These are phyloP conservation scores for Melopsittacus undulatus DNA, from an alignment of 2,797 vertebrate genomes.

Conservation along the genomic window DNA sequence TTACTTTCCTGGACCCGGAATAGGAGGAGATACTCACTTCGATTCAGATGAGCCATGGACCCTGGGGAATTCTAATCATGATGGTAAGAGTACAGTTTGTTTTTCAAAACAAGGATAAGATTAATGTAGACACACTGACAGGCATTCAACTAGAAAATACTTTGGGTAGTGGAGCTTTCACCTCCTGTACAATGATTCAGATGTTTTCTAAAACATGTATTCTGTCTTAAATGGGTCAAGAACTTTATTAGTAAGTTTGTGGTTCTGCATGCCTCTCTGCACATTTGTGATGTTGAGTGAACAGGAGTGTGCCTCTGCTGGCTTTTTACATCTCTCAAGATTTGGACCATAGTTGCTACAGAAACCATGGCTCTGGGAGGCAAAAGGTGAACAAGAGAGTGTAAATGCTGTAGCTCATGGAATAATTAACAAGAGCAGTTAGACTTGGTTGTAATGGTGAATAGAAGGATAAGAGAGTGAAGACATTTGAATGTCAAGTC, in stretches of 20 bases:
- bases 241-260: background rate
- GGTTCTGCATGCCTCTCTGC: background rate
- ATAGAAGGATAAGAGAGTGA: background rate
- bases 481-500: background rate
- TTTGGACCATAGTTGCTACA: background rate
- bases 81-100: slow-evolving; percentile 79
- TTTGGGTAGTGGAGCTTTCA: background rate
- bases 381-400: background rate
- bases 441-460: background rate
- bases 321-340: background rate
- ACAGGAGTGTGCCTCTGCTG: background rate
- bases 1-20: slow-evolving; percentile 96
- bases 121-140: background rate
- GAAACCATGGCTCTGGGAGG: background rate
- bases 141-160: background rate
- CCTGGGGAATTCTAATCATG: slow-evolving; percentile 93
- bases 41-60: slow-evolving; percentile 98
- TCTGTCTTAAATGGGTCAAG: background rate
- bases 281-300: background rate
- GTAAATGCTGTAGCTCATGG: background rate
- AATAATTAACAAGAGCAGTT: background rate
- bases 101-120: background rate
- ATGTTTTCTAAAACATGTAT: background rate
- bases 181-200: background rate
- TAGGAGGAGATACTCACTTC: slow-evolving; percentile 97